Conservation (phyloP, 2,113 vertebrate genomes). For the Propithecus coquereli region DNA sequence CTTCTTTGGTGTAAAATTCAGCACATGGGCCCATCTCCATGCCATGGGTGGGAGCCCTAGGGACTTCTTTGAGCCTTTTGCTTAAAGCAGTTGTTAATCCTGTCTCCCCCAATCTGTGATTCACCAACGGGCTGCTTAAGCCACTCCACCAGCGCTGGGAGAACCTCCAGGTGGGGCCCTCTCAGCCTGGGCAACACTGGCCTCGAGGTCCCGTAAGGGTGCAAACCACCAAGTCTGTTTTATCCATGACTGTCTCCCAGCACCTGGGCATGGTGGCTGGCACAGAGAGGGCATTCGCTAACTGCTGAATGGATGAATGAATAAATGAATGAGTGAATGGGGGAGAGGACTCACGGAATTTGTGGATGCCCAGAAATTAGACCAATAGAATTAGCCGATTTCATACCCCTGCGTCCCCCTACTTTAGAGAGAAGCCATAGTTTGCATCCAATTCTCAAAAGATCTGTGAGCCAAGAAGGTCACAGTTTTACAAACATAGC, state of each 20-base stretch:
- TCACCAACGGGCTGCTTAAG: not conserved
- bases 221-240: not conserved
- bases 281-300: not conserved
- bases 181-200: not conserved
- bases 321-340: not conserved
- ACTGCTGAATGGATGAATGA: not conserved
- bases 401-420: not conserved
- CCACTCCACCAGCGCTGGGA: not conserved
- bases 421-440: not conserved
- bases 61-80: not conserved
- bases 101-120: not conserved
- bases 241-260: not conserved
- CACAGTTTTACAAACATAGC: not conserved
- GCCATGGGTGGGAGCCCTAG: not conserved
- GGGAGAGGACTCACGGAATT: not conserved
- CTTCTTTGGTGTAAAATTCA: not conserved
- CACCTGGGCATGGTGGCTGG: rapidly evolving
- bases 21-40: not conserved
- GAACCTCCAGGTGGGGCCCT: not conserved
- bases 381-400: not conserved
- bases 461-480: not conserved
- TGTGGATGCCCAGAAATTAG: not conserved
- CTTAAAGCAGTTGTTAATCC: not conserved
- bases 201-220: not conserved
- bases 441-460: not conserved